Evolutionary conservation across 2,888 invertebrate genomes (phyloP).

Genomic region (Phasia obesa): DNA sequence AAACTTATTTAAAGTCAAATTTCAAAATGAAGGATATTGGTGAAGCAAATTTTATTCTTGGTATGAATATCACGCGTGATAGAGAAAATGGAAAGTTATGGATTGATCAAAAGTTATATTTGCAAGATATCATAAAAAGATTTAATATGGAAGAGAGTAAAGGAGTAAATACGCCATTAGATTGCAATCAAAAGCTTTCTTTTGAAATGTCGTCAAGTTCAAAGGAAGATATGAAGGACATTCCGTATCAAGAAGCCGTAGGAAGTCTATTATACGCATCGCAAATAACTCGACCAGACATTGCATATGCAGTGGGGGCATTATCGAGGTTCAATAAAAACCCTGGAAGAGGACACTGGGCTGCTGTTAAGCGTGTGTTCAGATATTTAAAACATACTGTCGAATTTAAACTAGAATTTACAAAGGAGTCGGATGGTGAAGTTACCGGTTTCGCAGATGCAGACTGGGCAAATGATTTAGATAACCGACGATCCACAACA

Average conservation of each 20-base stretch:
- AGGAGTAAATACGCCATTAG: constrained; percentile 49
- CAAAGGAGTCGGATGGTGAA: constrained; percentile 16
- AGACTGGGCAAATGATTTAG: constrained; percentile 53
- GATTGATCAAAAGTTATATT: no score
- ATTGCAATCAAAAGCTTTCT: no score
- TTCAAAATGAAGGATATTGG: constrained; percentile 71
- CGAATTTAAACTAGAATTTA: constrained; percentile 1
- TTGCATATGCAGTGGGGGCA: constrained; percentile 51
- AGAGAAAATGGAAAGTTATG: no score
- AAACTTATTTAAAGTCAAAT: constrained; percentile 41
- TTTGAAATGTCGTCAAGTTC: constrained; percentile 53
- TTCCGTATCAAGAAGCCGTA: constrained; percentile 58
- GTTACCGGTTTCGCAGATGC: constrained; percentile 64
- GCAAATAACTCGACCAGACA: constrained; percentile 64
- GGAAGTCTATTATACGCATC: constrained; percentile 64
- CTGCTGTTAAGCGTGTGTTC: constrained; percentile 62
- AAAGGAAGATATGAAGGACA: constrained; percentile 51
- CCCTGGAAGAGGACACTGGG: constrained; percentile 68
- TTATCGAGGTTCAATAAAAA: constrained; percentile 58
- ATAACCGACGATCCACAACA: no score
- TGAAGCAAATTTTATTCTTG: constrained; percentile 65
- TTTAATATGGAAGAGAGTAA: constrained; percentile 52
- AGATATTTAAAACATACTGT: constrained; percentile 67
- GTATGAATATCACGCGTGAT: no score
- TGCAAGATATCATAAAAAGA: no score